Evolutionary conservation across 1,140 invertebrate species (phyloP).

Genomic region (Leptopilina clavipes): DNA sequence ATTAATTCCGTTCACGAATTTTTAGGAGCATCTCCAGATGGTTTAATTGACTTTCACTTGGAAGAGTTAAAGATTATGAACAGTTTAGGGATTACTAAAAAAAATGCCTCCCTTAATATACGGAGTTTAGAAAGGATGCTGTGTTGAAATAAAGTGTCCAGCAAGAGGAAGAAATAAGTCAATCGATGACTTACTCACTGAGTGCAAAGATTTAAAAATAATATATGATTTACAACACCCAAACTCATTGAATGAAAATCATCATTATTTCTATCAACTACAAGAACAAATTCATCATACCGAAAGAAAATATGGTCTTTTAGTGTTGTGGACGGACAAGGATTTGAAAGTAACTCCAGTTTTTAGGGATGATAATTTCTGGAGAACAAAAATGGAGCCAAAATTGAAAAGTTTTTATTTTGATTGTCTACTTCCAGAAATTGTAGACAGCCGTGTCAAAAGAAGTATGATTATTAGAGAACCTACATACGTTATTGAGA

Average conservation of each 20-base stretch:
- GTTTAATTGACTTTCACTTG: slow-evolving; percentile 43
- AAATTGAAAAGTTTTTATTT: slow-evolving; percentile 42
- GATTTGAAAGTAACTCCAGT: slow-evolving; percentile 38
- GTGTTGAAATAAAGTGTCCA: slow-evolving; percentile 39
- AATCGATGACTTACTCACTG: slow-evolving; percentile 47
- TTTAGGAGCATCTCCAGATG: too few relatives aligned
- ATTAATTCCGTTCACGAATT: too few relatives aligned
- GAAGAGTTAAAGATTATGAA: neutral
- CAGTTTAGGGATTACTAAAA: neutral
- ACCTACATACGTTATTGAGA: neutral
- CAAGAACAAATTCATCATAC: slow-evolving; percentile 67
- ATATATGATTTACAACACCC: slow-evolving; percentile 43
- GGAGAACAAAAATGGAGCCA: slow-evolving; percentile 46
- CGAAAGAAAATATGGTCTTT: slow-evolving; percentile 58
- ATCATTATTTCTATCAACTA: slow-evolving; percentile 68
- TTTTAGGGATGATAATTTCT: too few relatives aligned
- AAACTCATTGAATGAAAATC: slow-evolving; percentile 57
- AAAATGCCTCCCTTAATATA: too few relatives aligned
- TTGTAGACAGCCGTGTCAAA: too few relatives aligned
- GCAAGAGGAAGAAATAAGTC: slow-evolving; percentile 46
- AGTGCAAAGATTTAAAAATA: slow-evolving; percentile 32
- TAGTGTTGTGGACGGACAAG: slow-evolving; percentile 33
- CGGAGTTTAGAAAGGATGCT: too few relatives aligned
- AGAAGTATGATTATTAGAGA: slow-evolving; percentile 40
- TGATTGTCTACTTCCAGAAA: too few relatives aligned